These are phyloP conservation scores for Blastobasis adustella DNA, from an alignment of 2,888 invertebrate genomes.

Conservation along the genomic window DNA sequence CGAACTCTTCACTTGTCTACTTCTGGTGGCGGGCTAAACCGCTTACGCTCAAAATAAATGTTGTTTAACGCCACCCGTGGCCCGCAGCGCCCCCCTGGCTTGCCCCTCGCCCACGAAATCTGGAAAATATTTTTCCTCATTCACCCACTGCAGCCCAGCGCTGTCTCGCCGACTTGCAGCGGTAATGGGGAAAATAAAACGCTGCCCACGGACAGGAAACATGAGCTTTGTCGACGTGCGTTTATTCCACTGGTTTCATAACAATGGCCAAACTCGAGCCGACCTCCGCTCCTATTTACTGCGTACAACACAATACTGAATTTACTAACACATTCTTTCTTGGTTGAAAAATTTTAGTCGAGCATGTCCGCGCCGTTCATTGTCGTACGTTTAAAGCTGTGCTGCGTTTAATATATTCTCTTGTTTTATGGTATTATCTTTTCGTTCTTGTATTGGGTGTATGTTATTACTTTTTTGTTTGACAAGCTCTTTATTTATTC, in stretches of 20 bases:
- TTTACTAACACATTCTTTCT: no score
- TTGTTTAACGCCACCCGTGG: constrained; percentile 30
- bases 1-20: constrained; percentile 45
- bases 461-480: no score
- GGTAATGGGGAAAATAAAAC: constrained; percentile 43
- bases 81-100: neutral
- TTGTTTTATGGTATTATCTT: no score
- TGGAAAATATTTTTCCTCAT: constrained; percentile 41
- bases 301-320: no score
- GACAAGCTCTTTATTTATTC: no score
- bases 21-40: constrained; percentile 41
- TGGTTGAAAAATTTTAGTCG: no score
- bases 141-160: constrained; percentile 20
- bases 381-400: no score
- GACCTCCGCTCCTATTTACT: no score
- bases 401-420: no score
- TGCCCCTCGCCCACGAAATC: constrained; percentile 15
- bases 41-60: constrained; percentile 45
- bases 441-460: no score
- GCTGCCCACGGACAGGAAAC: constrained; percentile 26
- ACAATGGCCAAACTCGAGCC: neutral
- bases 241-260: constrained; percentile 5
- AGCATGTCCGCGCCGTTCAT: no score
- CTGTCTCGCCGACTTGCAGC: constrained; percentile 33
- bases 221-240: constrained; percentile 9